A percentile compares a stretch with the other conserved stretches of the same genome.
phyloP scores from a whole-genome alignment of 2,797 vertebrate genomes.

The Labeo calbasu region DNA sequence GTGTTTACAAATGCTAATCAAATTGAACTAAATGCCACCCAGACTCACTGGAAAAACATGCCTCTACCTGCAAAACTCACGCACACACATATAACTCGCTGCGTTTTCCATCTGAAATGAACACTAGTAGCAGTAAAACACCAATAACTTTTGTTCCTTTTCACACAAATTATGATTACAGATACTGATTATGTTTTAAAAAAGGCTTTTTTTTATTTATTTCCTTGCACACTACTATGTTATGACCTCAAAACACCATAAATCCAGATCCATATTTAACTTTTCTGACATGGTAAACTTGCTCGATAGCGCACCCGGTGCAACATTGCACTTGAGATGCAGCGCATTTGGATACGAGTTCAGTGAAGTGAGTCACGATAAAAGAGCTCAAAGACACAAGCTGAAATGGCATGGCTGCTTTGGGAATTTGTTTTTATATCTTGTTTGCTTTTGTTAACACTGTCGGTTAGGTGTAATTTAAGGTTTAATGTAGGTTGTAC shows the following conservation, averaged over 20 bases:
- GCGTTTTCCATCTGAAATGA: too few species aligned
- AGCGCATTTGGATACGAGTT: neutral
- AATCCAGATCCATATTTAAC: neutral
- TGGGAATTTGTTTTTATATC: neutral
- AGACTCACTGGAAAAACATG: neutral
- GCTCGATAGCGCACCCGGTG: neutral
- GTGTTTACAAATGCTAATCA: neutral
- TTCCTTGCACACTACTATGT: neutral
- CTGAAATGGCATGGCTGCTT: too few species aligned
- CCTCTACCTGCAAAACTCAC: neutral
- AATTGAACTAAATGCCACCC: neutral
- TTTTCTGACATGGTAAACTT: neutral
- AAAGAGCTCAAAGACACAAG: neutral
- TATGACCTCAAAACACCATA: neutral
- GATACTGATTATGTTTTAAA: neutral
- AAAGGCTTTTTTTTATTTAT: neutral
- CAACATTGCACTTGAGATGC: neutral
- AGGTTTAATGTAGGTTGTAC: neutral
- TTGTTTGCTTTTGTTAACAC: neutral
- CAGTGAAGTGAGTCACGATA: neutral
- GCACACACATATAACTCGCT: too few species aligned
- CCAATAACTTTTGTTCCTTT: neutral
- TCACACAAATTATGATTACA: neutral
- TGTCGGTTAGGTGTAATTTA: neutral
- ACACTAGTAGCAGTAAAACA: too few species aligned